These are phyloP conservation scores for Microcebus murinus DNA, from an alignment of 2,113 vertebrate genomes.

Conservation along the genomic window DNA sequence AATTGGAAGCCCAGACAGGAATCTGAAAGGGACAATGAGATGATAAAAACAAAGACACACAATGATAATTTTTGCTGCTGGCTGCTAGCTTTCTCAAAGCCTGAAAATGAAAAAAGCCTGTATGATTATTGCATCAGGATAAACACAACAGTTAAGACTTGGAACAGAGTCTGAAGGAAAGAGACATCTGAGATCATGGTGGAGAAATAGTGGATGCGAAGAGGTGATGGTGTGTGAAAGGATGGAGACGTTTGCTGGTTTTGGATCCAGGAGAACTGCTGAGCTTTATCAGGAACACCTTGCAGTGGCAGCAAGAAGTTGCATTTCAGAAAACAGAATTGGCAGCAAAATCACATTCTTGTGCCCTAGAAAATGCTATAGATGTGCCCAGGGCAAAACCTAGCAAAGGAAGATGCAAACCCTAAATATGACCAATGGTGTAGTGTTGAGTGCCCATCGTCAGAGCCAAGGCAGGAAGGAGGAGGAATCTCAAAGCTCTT, in stretches of 20 bases:
- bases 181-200: not conserved
- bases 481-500: not conserved
- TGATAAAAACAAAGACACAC: slow-evolving; percentile 16
- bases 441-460: not conserved
- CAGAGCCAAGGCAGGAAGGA: not conserved
- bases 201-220: not conserved
- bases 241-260: not conserved
- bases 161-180: not conserved
- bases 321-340: slow-evolving; percentile 25
- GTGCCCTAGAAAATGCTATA: not conserved
- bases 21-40: not conserved
- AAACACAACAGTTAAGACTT: not conserved
- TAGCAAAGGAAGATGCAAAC: not conserved
- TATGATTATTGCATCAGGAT: not conserved
- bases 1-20: not conserved
- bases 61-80: not conserved
- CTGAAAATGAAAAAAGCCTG: not conserved
- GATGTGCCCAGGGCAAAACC: not conserved
- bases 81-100: slow-evolving; percentile 5
- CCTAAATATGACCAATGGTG: not conserved
- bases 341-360: not conserved
- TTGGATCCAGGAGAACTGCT: not conserved
- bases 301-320: not conserved
- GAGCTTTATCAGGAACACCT: not conserved
- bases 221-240: not conserved